Evolutionary conservation across 2,797 vertebrate genomes (phyloP).

Genomic region (Onychomys leucogaster): DNA sequence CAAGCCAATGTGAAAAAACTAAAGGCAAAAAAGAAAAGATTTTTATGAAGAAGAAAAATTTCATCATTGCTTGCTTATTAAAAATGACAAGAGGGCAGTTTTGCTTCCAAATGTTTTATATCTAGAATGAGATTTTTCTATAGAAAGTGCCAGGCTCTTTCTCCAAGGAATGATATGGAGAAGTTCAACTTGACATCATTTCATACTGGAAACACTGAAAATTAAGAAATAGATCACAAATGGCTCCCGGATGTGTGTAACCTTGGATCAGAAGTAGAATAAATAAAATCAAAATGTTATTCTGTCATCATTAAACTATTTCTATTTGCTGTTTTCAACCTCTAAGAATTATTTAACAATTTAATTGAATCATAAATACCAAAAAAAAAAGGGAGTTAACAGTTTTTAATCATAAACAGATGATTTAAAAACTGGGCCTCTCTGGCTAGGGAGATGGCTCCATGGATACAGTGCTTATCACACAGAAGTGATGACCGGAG

Average conservation of each 20-base stretch:
- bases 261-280: neutral
- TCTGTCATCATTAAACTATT: constrained; percentile 33
- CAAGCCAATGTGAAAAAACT: constrained; percentile 32
- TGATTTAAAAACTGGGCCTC: neutral
- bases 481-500: neutral
- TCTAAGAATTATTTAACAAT: constrained; percentile 7
- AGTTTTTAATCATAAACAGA: neutral
- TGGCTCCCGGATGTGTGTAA: neutral
- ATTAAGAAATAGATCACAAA: constrained; percentile 15
- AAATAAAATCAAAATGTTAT: constrained; percentile 28
- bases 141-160: neutral
- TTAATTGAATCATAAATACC: neutral
- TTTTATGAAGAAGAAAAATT: constrained; percentile 25
- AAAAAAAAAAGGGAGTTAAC: neutral
- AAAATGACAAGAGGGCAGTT: neutral
- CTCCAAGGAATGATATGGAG: constrained; percentile 13
- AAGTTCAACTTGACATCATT: neutral
- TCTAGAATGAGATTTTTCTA: neutral
- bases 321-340: neutral
- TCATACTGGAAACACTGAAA: neutral
- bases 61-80: neutral
- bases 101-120: constrained; percentile 4
- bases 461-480: neutral
- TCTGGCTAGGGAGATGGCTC: neutral
- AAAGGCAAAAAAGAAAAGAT: neutral